These are phyloP conservation scores for Athripsodes cinereus DNA, from an alignment of 2,888 invertebrate species.

Conservation along the genomic window DNA sequence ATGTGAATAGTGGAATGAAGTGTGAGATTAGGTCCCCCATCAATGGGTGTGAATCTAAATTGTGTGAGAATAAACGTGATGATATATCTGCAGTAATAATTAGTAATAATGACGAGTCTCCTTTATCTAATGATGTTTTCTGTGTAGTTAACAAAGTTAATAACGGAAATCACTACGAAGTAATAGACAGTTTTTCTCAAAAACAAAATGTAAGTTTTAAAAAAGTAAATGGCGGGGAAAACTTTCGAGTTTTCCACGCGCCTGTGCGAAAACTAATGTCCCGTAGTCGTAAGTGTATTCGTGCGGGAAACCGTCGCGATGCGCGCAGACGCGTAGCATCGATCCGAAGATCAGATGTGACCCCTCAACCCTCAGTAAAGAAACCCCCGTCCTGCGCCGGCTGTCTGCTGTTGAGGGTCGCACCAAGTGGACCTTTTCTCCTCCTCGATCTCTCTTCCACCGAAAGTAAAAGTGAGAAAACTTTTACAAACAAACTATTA, in stretches of 20 bases:
- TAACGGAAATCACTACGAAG: not conserved
- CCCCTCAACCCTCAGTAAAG: constrained; percentile 37
- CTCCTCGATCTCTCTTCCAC: constrained; percentile 21
- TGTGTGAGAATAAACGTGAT: too few species aligned
- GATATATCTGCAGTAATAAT: too few species aligned
- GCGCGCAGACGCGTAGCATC: constrained; percentile 39
- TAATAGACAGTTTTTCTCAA: not conserved
- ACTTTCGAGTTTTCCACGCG: constrained; percentile 4
- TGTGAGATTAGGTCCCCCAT: not conserved
- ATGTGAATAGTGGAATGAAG: not conserved
- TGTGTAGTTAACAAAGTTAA: not conserved
- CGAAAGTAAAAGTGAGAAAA: constrained; percentile 19
- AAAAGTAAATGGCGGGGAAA: constrained; percentile 15
- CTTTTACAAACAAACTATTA: constrained; percentile 12
- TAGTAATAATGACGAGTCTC: not conserved
- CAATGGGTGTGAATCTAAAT: too few species aligned
- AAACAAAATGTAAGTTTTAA: constrained; percentile 1
- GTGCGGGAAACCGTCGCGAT: constrained; percentile 38
- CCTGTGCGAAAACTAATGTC: constrained; percentile 9
- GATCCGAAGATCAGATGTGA: constrained; percentile 35
- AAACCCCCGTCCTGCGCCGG: constrained; percentile 33
- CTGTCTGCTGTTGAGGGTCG: constrained; percentile 35
- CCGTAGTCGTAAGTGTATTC: constrained; percentile 29
- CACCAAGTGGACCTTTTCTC: constrained; percentile 27
- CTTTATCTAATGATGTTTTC: not conserved